These are phyloP conservation scores for Caerostris darwini DNA, from an alignment of 1,140 invertebrate genomes.

Conservation along the genomic window DNA sequence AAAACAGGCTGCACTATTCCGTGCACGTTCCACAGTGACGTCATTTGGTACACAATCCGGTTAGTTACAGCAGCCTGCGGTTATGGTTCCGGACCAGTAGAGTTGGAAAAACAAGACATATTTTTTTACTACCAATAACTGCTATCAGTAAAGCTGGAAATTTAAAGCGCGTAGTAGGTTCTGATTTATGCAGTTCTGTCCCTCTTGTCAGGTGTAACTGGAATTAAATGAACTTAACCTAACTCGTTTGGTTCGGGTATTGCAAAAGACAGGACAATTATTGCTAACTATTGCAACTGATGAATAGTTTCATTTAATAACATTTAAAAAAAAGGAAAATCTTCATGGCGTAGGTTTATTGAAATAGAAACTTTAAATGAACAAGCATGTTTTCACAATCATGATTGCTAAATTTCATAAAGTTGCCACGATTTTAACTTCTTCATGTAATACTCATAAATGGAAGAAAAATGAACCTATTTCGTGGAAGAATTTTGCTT, in stretches of 20 bases:
- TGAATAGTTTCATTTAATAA: not conserved
- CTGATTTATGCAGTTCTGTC: conserved; percentile 19
- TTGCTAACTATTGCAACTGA: not conserved
- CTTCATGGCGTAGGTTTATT: not conserved
- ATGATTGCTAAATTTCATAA: not conserved
- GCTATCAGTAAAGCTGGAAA: conserved; percentile 31
- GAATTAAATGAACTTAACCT: conserved; percentile 2
- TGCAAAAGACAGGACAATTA: not conserved
- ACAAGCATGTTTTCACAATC: not conserved
- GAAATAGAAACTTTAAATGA: not conserved
- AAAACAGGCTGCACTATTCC: conserved; percentile 17
- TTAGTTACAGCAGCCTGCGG: conserved; percentile 56
- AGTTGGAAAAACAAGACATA: conserved; percentile 37
- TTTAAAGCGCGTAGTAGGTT: not conserved
- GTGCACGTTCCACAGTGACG: conserved; percentile 53
- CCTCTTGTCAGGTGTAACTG: not conserved
- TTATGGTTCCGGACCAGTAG: conserved; percentile 52
- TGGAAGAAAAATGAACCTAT: no score
- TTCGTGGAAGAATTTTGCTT: no score
- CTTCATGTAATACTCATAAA: no score
- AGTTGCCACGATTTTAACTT: not conserved
- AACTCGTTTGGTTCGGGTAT: conserved; percentile 18
- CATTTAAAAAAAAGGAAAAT: not conserved
- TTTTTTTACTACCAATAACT: conserved; percentile 43
- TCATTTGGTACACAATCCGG: conserved; percentile 64